phyloP scores from a whole-genome alignment of 2,113 vertebrate species.

The Rana temporaria region DNA sequence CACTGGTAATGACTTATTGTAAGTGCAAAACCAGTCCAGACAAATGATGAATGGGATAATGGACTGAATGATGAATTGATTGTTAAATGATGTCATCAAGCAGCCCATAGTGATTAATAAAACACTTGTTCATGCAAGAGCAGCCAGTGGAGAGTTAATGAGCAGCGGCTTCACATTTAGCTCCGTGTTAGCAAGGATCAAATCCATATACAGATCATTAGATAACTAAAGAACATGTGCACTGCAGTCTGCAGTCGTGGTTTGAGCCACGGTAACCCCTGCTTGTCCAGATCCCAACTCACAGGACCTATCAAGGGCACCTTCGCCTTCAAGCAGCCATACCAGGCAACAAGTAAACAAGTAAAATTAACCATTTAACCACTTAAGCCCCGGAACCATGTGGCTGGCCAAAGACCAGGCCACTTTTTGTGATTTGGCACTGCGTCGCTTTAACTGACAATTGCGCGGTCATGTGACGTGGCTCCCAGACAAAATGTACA shows the following conservation, averaged over 20 bases:
- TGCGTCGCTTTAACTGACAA: too few relatives aligned
- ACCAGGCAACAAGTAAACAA: too few relatives aligned
- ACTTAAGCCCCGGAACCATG: too few relatives aligned
- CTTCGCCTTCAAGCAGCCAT: too few relatives aligned
- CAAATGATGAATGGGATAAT: slow-evolving; percentile 44
- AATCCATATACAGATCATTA: not conserved
- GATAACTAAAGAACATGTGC: not conserved
- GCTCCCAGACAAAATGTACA: too few relatives aligned
- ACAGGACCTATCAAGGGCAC: too few relatives aligned
- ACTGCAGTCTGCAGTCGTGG: too few relatives aligned
- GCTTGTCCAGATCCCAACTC: not conserved
- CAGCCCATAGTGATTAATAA: slow-evolving; percentile 36
- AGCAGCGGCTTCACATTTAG: not conserved
- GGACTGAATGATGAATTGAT: slow-evolving; percentile 43
- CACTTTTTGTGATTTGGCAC: too few relatives aligned
- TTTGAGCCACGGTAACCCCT: not conserved
- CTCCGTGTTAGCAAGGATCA: slow-evolving; percentile 11
- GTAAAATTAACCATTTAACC: too few relatives aligned
- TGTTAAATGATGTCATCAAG: slow-evolving; percentile 35
- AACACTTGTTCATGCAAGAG: slow-evolving; percentile 36
- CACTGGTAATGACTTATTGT: not conserved
- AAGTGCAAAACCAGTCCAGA: slow-evolving; percentile 16
- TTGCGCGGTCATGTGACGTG: too few relatives aligned
- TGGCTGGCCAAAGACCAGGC: too few relatives aligned
- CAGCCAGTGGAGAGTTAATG: slow-evolving; percentile 28